Base-by-base conservation (phyloP, 2,113 vertebrate species). In the Galbula dea region DNA sequence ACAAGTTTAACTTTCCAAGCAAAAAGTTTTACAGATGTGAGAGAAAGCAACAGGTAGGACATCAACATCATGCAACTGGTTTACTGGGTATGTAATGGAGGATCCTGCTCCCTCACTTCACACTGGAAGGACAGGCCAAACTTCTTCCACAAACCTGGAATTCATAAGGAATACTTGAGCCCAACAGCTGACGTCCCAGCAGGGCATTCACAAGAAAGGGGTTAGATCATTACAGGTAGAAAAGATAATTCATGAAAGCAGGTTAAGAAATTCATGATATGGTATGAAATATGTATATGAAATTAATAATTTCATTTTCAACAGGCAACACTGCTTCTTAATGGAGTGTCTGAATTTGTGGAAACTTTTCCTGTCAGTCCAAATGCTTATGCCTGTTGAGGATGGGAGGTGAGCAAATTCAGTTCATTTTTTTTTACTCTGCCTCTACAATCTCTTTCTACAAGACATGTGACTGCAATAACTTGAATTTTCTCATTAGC, bases 401-500 rank as follows among this genome's bases (percentile, higher is more conserved):
- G 16, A 2, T 66, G 59, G 82, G 76, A 86, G 59, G 55, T 71
- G 46, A 94, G 72, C 29, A 71, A 89, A 93, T 54, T 43, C 1
- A 0, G 54, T 30, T 79, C 34, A 23, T 67, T 94, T 88, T 81
- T 88, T 81, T 75, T 37, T 4, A 49, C 83, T 20, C 58, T 83
- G 63, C 66, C 68, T 67, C 78, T 80, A 59, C 59, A 45, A 39
- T 74, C 75, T 80, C 66, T 94, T 82, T 77, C 63, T 74, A 73
- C 67, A 88, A 85, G 82, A 92, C 81, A 94, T 59, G 82, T 80
- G 86, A 76, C 89, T 85, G 67, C 68, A 96, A 16, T 83, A 89
- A 83, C 62, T 68, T 85, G 59, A 48, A 48, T 94, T 85, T 88
- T 92, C 84, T 95, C 75, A 69, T 95, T 92, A 89, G 72, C 72